These are phyloP conservation scores for Otis tarda DNA, from an alignment of 2,113 vertebrate genomes.

Conservation along the genomic window DNA sequence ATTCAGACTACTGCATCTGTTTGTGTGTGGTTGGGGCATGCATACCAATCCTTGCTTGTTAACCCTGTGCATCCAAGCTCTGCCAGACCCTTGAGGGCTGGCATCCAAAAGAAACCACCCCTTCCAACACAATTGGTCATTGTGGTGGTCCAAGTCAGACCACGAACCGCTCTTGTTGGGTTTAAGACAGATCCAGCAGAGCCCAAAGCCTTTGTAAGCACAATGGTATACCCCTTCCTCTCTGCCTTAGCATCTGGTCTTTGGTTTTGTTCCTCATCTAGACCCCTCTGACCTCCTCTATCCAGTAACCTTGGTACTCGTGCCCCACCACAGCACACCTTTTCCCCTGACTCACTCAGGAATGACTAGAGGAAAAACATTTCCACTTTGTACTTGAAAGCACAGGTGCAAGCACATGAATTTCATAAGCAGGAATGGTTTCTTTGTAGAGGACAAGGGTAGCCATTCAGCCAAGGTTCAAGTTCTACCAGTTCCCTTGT, in stretches of 20 bases:
- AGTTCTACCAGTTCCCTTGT: neutral
- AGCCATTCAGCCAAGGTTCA: neutral
- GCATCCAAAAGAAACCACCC: neutral
- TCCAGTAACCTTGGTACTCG: neutral
- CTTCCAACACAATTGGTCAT: neutral
- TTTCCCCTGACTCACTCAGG: neutral
- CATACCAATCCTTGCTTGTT: neutral
- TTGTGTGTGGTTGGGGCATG: neutral
- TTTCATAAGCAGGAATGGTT: neutral
- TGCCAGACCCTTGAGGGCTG: neutral
- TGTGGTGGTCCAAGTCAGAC: neutral
- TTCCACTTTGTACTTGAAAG: neutral
- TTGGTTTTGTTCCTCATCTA: neutral
- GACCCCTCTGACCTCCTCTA: neutral
- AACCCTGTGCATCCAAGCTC: neutral
- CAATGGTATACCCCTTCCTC: neutral
- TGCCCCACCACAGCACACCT: neutral
- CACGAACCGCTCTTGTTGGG: neutral
- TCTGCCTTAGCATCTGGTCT: neutral
- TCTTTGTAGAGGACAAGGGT: neutral
- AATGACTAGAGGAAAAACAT: neutral
- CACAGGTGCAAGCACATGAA: neutral
- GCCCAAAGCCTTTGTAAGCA: neutral
- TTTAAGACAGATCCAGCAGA: neutral
- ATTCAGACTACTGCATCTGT: slow-evolving; percentile 28